phyloP scores from a whole-genome alignment of 2,113 vertebrate species.

The Australoheros scitulus region DNA sequence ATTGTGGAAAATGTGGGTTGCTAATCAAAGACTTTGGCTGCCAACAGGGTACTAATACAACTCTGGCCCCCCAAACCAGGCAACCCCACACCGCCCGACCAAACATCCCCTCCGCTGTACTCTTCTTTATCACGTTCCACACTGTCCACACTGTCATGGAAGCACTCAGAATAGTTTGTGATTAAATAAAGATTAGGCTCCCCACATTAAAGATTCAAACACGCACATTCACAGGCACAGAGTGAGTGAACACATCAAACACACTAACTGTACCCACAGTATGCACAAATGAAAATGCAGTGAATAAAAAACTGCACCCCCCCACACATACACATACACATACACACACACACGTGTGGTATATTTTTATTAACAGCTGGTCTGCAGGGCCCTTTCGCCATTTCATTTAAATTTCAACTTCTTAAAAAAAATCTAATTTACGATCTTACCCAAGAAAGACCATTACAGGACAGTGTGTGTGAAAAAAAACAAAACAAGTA shows the following conservation, averaged over 20 bases:
- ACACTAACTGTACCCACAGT: not conserved
- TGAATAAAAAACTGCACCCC: not conserved
- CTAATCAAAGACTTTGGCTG: slow-evolving; percentile 30
- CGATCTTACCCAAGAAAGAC: not conserved
- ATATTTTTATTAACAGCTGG: not conserved
- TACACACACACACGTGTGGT: no score
- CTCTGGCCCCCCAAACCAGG: slow-evolving; percentile 54
- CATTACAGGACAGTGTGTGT: not conserved
- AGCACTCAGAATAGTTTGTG: slow-evolving; percentile 67
- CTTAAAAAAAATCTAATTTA: not conserved
- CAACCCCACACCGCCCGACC: slow-evolving; percentile 52
- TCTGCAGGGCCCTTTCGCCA: not conserved
- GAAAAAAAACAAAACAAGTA: no score
- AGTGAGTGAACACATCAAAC: slow-evolving; percentile 2
- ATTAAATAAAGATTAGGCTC: slow-evolving; percentile 78
- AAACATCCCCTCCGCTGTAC: slow-evolving; percentile 48
- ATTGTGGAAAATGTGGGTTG: slow-evolving; percentile 29
- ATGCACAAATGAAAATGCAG: not conserved
- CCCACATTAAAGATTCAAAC: slow-evolving; percentile 69
- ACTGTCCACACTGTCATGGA: slow-evolving; percentile 49
- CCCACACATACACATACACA: no score
- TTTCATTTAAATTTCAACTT: not conserved
- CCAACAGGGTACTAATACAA: slow-evolving; percentile 31
- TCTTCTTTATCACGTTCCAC: slow-evolving; percentile 24
- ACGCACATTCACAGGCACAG: not conserved